Evolutionary conservation across 1,140 invertebrate species (phyloP), one percentile per base, ranked within the genome.

Genomic region (Lasioglossum albipes): DNA sequence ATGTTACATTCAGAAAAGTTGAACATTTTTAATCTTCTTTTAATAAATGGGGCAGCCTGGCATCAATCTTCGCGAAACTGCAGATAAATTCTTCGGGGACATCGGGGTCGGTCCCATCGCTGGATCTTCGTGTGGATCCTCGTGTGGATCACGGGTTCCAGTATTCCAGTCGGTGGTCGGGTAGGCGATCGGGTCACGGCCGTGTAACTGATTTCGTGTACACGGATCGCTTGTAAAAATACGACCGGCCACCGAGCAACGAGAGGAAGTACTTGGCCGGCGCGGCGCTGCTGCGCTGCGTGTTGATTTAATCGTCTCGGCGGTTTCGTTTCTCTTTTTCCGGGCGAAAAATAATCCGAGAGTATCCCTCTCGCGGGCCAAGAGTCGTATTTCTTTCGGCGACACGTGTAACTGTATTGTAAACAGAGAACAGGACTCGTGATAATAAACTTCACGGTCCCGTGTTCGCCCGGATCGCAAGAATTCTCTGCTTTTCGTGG

Each of bases 121-220:
- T 70, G 18, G 68, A 45, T 52, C 52, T 31, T 71, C 52, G 18
- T 16, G 31, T 45, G 42, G 31, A 36, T 36, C 31, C 31, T 36
- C 31, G 31, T 36, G 31, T 36, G 36, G 36, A 36, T 36, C 36
- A 36, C 36, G 36, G 36, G 36, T 36, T 36, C 36, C 36, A 36
- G 36, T 36, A 36, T 36, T 36, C 49, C 49, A 10, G 27, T 20
- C 69, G 69, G 22, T 71, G 10, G 20, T 16, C 5, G 18, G 7
- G 7, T 9, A 20, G 31, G 22, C 69, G 67, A n/a, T 59, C 52
- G 52, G 16, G 52, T 71, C 49, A 49, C 45, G 45, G 45, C 9
- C 68, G 52, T 71, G 52, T 71, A 71, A 71, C 69, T 7, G 69
- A 71, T 71, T 57, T 71, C 69, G 69, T 49, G 31, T 71, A 20